Conservation (phyloP, 1,140 invertebrate species). For the Acyrthosiphon pisum region DNA sequence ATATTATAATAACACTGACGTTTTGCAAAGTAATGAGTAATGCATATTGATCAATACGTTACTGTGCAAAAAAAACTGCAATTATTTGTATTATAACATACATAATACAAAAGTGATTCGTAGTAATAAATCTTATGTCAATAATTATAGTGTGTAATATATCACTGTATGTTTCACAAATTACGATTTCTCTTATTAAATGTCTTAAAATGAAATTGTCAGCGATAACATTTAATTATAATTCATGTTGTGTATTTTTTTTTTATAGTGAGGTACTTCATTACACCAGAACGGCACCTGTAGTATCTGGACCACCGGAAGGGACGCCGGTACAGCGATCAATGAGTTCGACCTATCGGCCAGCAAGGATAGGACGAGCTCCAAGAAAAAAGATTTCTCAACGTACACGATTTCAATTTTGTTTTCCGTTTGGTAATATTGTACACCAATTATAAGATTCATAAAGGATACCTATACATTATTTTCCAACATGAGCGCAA, state of each 20-base stretch:
- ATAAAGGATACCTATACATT: neutral
- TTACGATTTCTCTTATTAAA: neutral
- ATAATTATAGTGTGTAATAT: neutral
- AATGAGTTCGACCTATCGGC: constrained; percentile 30
- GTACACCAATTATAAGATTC: neutral
- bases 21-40: neutral
- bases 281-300: constrained; percentile 34
- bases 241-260: neutral
- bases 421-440: neutral
- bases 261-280: constrained; percentile 14
- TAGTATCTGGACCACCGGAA: constrained; percentile 27
- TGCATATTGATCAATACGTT: neutral
- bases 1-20: neutral
- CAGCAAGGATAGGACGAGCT: constrained; percentile 43
- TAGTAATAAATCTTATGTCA: neutral
- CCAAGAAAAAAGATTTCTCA: constrained; percentile 50
- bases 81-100: neutral
- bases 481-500: constrained; percentile 2
- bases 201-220: neutral
- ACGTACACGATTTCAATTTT: neutral
- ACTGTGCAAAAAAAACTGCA: neutral
- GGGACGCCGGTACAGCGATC: constrained; percentile 49
- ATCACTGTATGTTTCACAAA: neutral
- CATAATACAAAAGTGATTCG: neutral
- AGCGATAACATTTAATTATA: neutral